Percentiles rank a stretch among this genome's conserved stretches.
Evolutionary conservation across 2,797 vertebrate species (phyloP).

Genomic region (Calcarius lapponicus): DNA sequence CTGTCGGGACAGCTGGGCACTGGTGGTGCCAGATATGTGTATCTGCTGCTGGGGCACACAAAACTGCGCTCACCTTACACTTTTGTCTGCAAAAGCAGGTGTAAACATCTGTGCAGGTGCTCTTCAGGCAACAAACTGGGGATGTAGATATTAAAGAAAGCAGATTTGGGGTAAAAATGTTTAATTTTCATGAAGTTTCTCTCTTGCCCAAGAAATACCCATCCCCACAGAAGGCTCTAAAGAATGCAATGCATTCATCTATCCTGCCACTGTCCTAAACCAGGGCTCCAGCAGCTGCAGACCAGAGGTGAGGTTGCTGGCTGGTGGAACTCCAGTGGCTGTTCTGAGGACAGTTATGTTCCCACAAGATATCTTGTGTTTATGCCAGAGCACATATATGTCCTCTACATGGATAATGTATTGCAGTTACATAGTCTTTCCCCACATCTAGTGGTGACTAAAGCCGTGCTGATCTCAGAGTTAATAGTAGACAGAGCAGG

Average conservation of each 20-base stretch:
- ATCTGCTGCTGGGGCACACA: not conserved
- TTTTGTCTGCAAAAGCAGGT: not conserved
- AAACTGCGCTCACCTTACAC: not conserved
- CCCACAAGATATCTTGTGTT: not conserved
- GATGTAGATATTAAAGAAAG: not conserved
- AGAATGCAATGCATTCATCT: not conserved
- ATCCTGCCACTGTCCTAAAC: not conserved
- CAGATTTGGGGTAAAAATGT: not conserved
- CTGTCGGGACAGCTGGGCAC: too few relatives aligned
- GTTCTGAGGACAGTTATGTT: not conserved
- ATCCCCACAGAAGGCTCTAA: not conserved
- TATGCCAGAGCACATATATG: not conserved
- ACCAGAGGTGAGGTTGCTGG: not conserved
- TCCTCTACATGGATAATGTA: not conserved
- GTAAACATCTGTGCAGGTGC: not conserved
- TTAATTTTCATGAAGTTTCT: not conserved
- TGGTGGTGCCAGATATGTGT: fast-evolving
- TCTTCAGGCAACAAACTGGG: not conserved
- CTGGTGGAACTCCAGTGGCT: not conserved
- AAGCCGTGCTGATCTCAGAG: not conserved
- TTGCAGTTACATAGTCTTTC: not conserved
- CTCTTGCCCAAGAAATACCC: not conserved
- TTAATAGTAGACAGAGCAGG: not conserved
- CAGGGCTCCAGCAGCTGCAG: not conserved
- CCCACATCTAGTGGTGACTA: not conserved